Conservation (phyloP, 2,113 vertebrate genomes). For the Phyllopteryx taeniolatus region DNA sequence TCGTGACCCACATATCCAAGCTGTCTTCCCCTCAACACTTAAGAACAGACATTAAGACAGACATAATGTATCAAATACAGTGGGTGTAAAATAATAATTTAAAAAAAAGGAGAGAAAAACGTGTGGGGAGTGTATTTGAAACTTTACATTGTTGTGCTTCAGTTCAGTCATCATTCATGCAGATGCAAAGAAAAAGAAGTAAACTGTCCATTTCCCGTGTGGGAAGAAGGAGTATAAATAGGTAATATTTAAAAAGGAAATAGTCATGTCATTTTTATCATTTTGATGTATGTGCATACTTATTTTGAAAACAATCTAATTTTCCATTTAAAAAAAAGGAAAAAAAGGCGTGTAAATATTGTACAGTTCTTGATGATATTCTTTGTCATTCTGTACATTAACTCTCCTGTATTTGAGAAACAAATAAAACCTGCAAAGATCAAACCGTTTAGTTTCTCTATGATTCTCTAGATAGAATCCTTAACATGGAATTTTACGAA, state of each 20-base stretch:
- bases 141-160: constrained; percentile 73
- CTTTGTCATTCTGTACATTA: constrained; percentile 80
- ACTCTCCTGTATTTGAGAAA: constrained; percentile 83
- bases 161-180: constrained; percentile 75
- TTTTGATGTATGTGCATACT: constrained; percentile 80
- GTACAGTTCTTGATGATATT: constrained; percentile 81
- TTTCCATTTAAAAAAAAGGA: constrained; percentile 68
- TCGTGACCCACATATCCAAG: constrained; percentile 69
- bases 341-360: constrained; percentile 78
- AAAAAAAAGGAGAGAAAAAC: constrained; percentile 32
- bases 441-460: constrained; percentile 41
- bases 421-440: constrained; percentile 79
- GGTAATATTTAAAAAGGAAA: constrained; percentile 80
- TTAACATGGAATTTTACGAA: background rate
- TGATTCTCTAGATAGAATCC: background rate
- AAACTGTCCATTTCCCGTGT: constrained; percentile 66
- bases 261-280: constrained; percentile 78
- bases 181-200: constrained; percentile 72
- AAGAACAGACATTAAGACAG: constrained; percentile 50
- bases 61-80: constrained; percentile 60
- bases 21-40: constrained; percentile 70
- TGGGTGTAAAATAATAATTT: constrained; percentile 61
- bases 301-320: constrained; percentile 81
- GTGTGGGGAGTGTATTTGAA: constrained; percentile 68
- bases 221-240: constrained; percentile 75